Percentiles rank a stretch among this genome's conserved stretches.
phyloP scores from a whole-genome alignment of 2,888 invertebrate species.

The Caenorhabditis sulstoni region DNA sequence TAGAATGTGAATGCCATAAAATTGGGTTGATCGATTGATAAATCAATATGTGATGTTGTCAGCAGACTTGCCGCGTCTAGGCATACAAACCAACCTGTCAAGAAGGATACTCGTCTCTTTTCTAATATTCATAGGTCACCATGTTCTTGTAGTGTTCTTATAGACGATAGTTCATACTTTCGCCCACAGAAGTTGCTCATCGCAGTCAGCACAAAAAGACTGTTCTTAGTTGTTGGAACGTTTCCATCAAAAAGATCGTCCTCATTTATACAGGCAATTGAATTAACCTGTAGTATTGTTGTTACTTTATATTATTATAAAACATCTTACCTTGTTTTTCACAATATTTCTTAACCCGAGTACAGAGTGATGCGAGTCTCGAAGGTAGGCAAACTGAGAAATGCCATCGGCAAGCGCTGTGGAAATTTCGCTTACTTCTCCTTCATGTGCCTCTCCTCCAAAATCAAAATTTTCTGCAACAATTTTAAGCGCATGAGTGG shows the following conservation, averaged over 20 bases:
- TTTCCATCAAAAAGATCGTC: conserved; percentile 10
- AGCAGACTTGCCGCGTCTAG: conserved; percentile 91
- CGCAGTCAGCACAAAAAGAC: conserved; percentile 90
- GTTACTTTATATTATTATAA: neutral
- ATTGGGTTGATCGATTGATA: conserved; percentile 87
- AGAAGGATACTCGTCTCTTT: neutral
- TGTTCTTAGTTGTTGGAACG: conserved; percentile 29
- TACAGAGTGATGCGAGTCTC: conserved; percentile 96
- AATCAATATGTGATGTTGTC: conserved; percentile 88
- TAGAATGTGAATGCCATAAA: conserved; percentile 95
- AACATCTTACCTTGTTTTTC: conserved; percentile 46
- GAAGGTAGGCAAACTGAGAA: conserved; percentile 82
- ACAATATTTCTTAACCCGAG: conserved; percentile 91
- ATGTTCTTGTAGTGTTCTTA: conserved; percentile 64
- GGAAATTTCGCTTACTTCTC: conserved; percentile 20
- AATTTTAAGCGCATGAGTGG: conserved; percentile 90
- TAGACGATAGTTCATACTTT: conserved; percentile 85
- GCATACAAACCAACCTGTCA: conserved; percentile 83
- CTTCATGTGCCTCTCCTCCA: conserved; percentile 7
- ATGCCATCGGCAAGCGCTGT: conserved; percentile 9
- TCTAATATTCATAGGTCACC: conserved; percentile 44
- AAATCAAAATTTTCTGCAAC: conserved; percentile 88
- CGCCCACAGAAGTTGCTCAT: conserved; percentile 95
- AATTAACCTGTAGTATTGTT: conserved; percentile 38
- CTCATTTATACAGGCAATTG: conserved; percentile 48